These are phyloP conservation scores for Nothoprocta pentlandii DNA, from an alignment of 2,113 vertebrate species.

Conservation along the genomic window DNA sequence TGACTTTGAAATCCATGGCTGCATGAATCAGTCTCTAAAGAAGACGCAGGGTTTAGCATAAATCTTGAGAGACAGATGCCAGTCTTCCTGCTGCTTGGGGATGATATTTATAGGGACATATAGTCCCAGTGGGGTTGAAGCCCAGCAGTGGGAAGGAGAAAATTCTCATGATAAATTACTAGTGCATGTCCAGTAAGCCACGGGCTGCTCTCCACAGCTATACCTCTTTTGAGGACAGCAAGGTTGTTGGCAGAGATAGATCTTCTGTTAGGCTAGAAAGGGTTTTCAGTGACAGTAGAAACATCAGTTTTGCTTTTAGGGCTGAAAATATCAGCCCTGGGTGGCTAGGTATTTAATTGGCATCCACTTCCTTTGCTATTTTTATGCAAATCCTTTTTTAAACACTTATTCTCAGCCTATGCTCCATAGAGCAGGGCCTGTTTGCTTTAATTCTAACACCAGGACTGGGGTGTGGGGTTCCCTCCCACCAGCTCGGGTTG, in stretches of 20 bases:
- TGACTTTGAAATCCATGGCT: not conserved
- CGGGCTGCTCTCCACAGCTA: not conserved
- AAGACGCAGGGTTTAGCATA: not conserved
- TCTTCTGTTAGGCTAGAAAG: not conserved
- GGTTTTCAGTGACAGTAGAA: not conserved
- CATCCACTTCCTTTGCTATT: constrained; percentile 31
- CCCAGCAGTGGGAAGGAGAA: not conserved
- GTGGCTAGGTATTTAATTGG: not conserved
- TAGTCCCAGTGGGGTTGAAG: not conserved
- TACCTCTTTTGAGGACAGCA: not conserved
- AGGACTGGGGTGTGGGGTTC: not conserved
- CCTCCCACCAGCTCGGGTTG: not conserved
- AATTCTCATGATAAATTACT: not conserved
- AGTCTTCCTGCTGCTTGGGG: not conserved
- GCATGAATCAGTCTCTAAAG: not conserved
- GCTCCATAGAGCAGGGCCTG: not conserved
- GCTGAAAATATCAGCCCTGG: not conserved
- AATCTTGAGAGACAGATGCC: constrained; percentile 45
- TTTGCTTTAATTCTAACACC: not conserved
- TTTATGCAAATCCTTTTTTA: not conserved
- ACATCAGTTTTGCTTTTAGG: not conserved
- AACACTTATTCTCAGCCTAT: constrained; percentile 13
- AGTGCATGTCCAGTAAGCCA: not conserved
- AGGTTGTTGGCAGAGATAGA: not conserved
- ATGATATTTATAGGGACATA: not conserved